Base-by-base conservation (phyloP, 2,797 vertebrate species). In the Knipowitschia caucasica region DNA sequence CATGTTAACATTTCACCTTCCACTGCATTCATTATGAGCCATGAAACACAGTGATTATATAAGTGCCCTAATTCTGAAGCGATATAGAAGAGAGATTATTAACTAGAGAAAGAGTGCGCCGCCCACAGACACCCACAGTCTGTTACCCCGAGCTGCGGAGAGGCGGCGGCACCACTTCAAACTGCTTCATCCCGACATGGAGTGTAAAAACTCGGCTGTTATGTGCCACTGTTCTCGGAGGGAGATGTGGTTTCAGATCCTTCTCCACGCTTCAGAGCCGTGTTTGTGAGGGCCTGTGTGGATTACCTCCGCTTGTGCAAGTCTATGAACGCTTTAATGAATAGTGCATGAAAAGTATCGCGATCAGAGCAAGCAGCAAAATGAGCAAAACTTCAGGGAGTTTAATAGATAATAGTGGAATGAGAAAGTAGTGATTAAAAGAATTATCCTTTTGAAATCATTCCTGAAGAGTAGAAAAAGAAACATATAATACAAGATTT, bases 261-360 rank as follows among this genome's bases (percentile, higher is more conserved):
- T 61, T 55, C 52, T 58, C 58, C 64, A 53, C 57, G 53, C 56
- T 62, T 75, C 57, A 70, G 60, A 71, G 71, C 66, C 54, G 7
- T 50, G 26, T 29, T 53, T 52, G 25, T 50, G 53, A 20, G 58
- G 14, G 29, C 36, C 33, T 58, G 50, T 53, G 68, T 60, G 69
- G 58, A 15, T 73, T 62, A 73, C 50, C 64, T 57, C 42, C 7
- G 18, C 29, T 62, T 50, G 56, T 38, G 56, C 49, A 38, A 64
- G 69, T 72, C 77, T 60, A 67, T 62, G 58, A 59, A 71, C 2
- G 55, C 50, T 56, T 57, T 50, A 64, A 59, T 40, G 33, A 64
- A 50, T 59, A 55, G 17, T 39, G 35, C 24, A 63, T 74, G 47
- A 65, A 51, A 47, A 62, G 44, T 51, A 3, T 26, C 39, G 46